Conservation (phyloP, 2,113 vertebrate genomes). For the Bubalus kerabau region DNA sequence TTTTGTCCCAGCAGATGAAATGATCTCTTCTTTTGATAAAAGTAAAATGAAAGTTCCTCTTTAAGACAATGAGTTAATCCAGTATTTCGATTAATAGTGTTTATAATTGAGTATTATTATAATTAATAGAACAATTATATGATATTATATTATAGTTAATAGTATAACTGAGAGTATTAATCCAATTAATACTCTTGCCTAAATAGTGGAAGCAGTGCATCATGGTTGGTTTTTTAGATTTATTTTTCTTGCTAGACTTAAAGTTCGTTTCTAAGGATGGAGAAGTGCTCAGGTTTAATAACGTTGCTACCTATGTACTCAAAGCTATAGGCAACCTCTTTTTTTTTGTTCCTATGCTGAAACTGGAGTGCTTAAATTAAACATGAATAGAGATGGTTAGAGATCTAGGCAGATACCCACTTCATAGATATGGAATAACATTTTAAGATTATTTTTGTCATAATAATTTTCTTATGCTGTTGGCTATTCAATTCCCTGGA, state of each 20-base stretch:
- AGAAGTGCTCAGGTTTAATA: not conserved
- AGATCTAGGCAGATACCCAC: not conserved
- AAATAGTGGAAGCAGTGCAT: constrained; percentile 17
- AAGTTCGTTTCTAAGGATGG: not conserved
- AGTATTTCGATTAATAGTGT: not conserved
- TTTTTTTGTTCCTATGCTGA: not conserved
- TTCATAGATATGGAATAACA: not conserved
- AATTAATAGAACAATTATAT: not conserved
- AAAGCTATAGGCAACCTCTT: not conserved
- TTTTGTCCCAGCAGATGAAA: not conserved
- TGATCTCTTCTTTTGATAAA: constrained; percentile 14
- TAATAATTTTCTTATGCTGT: not conserved
- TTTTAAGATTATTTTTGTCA: not conserved
- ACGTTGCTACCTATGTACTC: not conserved
- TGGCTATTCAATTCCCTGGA: not conserved
- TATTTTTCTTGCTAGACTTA: not conserved
- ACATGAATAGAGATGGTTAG: not conserved
- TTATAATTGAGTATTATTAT: not conserved
- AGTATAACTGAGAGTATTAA: not conserved
- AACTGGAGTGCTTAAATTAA: constrained; percentile 18
- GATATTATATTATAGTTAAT: not conserved
- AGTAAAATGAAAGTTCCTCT: constrained; percentile 34
- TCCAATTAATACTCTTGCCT: constrained; percentile 32
- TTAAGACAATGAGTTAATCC: not conserved
- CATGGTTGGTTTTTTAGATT: not conserved